Conservation (phyloP, 2,113 vertebrate genomes). For the Cryptomyrus ogoouensis region DNA sequence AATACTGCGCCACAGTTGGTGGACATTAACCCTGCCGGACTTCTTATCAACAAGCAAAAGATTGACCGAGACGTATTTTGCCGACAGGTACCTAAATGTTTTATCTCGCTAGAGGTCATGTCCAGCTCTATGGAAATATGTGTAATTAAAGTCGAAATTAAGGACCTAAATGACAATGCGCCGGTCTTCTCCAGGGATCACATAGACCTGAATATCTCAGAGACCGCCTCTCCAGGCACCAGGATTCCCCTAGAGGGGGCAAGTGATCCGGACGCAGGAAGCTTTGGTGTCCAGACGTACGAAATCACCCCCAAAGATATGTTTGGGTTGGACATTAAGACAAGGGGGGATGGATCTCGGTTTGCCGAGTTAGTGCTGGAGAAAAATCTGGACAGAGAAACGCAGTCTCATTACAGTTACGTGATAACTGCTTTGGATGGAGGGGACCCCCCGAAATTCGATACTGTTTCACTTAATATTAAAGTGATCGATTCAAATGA, state of each 20-base stretch:
- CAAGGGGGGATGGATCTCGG: constrained; percentile 85
- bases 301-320: constrained; percentile 94
- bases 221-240: constrained; percentile 89
- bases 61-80: constrained; percentile 93
- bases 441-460: constrained; percentile 86
- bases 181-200: constrained; percentile 87
- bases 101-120: constrained; percentile 96
- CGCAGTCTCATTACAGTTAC: constrained; percentile 87
- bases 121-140: constrained; percentile 98
- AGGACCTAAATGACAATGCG: constrained; percentile 92
- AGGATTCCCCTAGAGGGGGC: constrained; percentile 92
- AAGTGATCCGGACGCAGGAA: constrained; percentile 90
- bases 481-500: constrained; percentile 96
- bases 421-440: constrained; percentile 90
- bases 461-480: constrained; percentile 86
- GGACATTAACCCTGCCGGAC: constrained; percentile 87
- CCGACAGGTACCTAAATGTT: constrained; percentile 85
- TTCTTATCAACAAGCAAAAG: constrained; percentile 94
- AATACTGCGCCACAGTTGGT: constrained; percentile 95
- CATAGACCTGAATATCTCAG: constrained; percentile 92
- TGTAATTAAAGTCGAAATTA: constrained; percentile 94
- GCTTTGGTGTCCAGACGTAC: constrained; percentile 88
- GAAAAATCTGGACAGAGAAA: constrained; percentile 87
- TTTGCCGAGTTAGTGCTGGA: constrained; percentile 95
- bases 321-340: constrained; percentile 94